These are phyloP conservation scores for Gymnoscopelus microlampas DNA, from an alignment of 2,797 vertebrate species.

Conservation along the genomic window DNA sequence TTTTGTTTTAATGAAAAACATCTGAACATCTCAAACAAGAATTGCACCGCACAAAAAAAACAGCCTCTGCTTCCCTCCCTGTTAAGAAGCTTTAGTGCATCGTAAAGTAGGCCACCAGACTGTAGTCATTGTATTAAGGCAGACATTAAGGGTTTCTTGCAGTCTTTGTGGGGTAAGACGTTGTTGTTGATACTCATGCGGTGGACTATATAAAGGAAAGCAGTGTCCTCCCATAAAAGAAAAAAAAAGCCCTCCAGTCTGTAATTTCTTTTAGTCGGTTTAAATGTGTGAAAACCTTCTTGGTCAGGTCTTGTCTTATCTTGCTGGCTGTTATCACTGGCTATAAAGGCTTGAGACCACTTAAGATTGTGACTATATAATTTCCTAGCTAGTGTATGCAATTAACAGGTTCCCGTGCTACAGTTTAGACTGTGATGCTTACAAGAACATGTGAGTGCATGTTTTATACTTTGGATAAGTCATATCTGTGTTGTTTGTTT, in stretches of 20 bases:
- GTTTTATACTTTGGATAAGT: no score
- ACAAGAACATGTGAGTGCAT: no score
- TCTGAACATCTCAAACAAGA: conserved; percentile 33
- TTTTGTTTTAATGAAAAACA: conserved; percentile 40
- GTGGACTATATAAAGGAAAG: neutral
- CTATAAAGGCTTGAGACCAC: no score
- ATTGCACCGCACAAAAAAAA: conserved; percentile 13
- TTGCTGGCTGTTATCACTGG: neutral
- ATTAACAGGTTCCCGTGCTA: no score
- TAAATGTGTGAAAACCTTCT: neutral
- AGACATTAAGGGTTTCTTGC: conserved; percentile 14
- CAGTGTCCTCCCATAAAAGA: no score
- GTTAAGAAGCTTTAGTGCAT: conserved; percentile 11
- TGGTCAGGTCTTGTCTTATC: neutral
- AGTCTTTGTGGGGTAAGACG: conserved; percentile 21
- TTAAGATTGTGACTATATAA: no score
- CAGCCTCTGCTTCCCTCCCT: conserved; percentile 10
- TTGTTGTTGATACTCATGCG: neutral
- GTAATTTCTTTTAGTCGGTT: no score
- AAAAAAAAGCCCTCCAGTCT: no score
- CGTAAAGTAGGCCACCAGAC: conserved; percentile 33
- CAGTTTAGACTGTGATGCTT: no score
- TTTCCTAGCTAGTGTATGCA: no score
- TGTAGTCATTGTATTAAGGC: conserved; percentile 10
- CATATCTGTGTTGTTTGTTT: no score